phyloP scores from a whole-genome alignment of 2,113 vertebrate species.

The Macrotis lagotis region DNA sequence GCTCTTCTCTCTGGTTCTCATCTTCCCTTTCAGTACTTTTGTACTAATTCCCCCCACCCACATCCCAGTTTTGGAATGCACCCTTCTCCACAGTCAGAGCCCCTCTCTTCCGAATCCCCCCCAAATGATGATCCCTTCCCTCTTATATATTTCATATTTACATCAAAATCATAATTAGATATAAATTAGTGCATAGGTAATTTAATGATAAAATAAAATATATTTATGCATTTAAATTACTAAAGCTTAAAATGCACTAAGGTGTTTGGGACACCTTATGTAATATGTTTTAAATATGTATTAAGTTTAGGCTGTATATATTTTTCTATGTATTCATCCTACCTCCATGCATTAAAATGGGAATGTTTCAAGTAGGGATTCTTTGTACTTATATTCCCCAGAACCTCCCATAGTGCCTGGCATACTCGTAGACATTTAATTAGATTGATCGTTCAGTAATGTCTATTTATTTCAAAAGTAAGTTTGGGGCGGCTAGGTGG shows the following conservation, averaged over 20 bases:
- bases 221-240: neutral
- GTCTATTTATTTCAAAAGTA: too few species aligned
- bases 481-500: too few species aligned
- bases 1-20: neutral
- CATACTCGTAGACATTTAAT: too few species aligned
- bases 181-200: neutral
- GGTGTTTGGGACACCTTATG: neutral
- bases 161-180: neutral
- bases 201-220: neutral
- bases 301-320: neutral
- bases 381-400: too few species aligned
- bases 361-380: neutral
- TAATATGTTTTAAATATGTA: neutral
- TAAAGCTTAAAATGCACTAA: neutral
- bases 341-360: neutral
- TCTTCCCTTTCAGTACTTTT: neutral
- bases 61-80: neutral
- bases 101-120: neutral
- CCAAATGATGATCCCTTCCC: too few species aligned
- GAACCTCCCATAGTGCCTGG: too few species aligned
- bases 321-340: neutral
- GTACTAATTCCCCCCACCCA: too few species aligned
- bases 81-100: neutral
- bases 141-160: neutral
- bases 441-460: too few species aligned